Base-by-base conservation (phyloP, 2,797 vertebrate species). In the Poeciliopsis gracilis region DNA sequence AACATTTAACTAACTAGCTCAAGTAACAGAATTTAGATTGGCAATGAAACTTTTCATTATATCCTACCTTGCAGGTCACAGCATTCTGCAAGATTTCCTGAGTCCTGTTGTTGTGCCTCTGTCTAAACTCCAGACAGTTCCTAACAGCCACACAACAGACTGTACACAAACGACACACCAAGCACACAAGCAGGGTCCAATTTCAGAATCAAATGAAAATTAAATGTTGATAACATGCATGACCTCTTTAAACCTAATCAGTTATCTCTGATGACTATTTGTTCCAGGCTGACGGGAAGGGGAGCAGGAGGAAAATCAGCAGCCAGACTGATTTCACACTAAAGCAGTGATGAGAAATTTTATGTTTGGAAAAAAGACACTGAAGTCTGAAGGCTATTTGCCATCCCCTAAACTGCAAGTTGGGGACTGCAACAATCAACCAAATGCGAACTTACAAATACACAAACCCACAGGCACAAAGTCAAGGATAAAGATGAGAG, bases 121-220 rank as follows among this genome's bases (percentile, higher is more conserved):
- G 97, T 43, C 98, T 96, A 89, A 97, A 98, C 84, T 99, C 98
- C 78, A 99, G 95, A 92, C 98, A 99, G 91, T 97, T 99, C 90
- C 97, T 96, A 81, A 99, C 97, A 80, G 98, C 97, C 89, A 99
- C 97, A 90, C 98, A 99, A 77, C 98, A 99, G 89, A 99, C 98
- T 99, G 59, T 47, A 36, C 73, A 59, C 49, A 82, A 61, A 82
- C 86, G 11, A 90, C 95, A 97, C 33, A 84, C 20, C 77, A 28
- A 76, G 47, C 51, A 80, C 20, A 81, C 78, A 84, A 78, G 82
- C 0, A 75, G 25, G 36, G 38, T 83, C 51, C 73, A 72, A 83
- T 84, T 82, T 87, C 45, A 81, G 33, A 85, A 80, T 80, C 77
- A 77, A 85, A 86, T 76, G 63, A 57, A 87, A 89, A 89, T 90